phyloP scores from a whole-genome alignment of 2,797 vertebrate genomes.

The Cottoperca gobio region DNA sequence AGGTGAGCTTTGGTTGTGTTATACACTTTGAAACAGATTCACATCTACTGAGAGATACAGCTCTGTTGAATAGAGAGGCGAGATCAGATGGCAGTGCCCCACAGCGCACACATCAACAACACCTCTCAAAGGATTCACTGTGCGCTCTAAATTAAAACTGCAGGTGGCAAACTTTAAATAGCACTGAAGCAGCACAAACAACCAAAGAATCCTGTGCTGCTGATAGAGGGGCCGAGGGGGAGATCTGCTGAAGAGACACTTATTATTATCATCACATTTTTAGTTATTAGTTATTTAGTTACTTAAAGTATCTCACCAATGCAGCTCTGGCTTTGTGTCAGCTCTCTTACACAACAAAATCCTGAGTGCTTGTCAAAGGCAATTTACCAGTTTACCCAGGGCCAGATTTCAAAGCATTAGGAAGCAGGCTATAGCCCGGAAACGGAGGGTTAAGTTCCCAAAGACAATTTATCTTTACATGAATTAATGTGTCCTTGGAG shows the following conservation, averaged over 20 bases:
- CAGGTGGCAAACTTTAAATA: constrained; percentile 68
- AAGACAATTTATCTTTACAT: constrained; percentile 22
- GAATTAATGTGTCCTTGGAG: constrained; percentile 29
- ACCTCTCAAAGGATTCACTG: constrained; percentile 55
- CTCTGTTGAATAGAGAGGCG: constrained; percentile 11
- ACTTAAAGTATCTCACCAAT: constrained; percentile 57
- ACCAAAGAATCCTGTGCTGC: constrained; percentile 34
- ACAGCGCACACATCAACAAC: constrained; percentile 42
- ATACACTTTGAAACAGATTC: not conserved
- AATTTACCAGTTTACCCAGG: constrained; percentile 49
- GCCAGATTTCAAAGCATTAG: constrained; percentile 37
- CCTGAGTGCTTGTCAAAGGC: constrained; percentile 47
- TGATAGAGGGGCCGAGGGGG: constrained; percentile 27
- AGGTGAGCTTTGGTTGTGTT: not conserved
- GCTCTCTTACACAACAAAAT: constrained; percentile 50
- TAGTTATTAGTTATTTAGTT: too few relatives aligned
- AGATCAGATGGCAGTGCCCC: constrained; percentile 49
- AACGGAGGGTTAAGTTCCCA: constrained; percentile 47
- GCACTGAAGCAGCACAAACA: constrained; percentile 54
- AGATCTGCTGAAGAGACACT: constrained; percentile 61
- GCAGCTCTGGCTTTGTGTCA: constrained; percentile 53
- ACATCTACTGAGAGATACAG: not conserved
- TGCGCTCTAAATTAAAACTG: constrained; percentile 55
- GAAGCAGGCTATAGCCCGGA: constrained; percentile 14
- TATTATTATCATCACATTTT: constrained; percentile 54